Evolutionary conservation across 2,113 vertebrate species (phyloP), one percentile per base, ranked within the genome.

Genomic region (Carlito syrichta): DNA sequence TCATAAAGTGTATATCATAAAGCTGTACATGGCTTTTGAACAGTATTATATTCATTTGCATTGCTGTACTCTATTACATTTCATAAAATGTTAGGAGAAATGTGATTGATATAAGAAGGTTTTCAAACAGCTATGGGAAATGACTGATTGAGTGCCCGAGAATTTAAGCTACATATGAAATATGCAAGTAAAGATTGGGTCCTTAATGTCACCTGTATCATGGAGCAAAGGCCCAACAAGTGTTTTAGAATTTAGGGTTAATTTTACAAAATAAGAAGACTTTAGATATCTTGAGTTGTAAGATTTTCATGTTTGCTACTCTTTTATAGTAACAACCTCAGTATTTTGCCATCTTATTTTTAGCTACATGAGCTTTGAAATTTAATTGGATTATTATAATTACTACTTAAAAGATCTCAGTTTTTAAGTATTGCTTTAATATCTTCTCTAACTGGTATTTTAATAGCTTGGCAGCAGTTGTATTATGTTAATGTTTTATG

Each of bases 21-120:
- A 94, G 63, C 71, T 38, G 58, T 32, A 68, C 69, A 3, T 93
- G 83, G 58, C 76, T 97, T 94, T 86, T 56, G 63, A 54, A 93
- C 95, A 96, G 95, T 98, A 93, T 97, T 97, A 68, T 68, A 85
- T 93, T 97, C 62, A 77, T 27, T 74, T 84, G 58, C 56, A 43
- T 86, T 86, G 76, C 30, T 96, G 16, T 48, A 87, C 96, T 84
- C 52, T n/a, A 63, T 96, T 74, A 17, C 52, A 86, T 93, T 93
- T 96, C 56, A 71, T 86, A 76, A 96, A 58, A 71, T 82, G 23
- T 91, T 89, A 6, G n/a, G 73, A 68, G 63, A 96, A 92, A 81
- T 96, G 23, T 95, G 30, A 88, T 93, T 92, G 86, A 86, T 86
- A 78, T 74, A 95, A 83, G 30, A 48, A 95, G 66, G 56, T 85